Percentiles rank a stretch among this genome's conserved stretches.
Evolutionary conservation across 2,113 vertebrate species (phyloP).

Genomic region (Recurvirostra avosetta): DNA sequence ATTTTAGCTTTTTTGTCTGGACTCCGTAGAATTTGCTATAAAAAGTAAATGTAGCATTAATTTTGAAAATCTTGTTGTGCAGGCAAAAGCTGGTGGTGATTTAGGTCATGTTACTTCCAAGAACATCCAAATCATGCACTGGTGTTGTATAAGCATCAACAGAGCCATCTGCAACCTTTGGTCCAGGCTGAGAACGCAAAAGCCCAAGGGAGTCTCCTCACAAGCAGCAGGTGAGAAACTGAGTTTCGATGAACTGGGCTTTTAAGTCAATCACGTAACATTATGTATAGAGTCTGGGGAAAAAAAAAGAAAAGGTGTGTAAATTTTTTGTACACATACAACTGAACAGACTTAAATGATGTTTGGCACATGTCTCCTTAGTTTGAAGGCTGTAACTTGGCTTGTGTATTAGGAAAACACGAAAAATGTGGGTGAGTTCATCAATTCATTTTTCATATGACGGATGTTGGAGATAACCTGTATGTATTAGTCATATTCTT

Average conservation of each 20-base stretch:
- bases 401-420: neutral
- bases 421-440: neutral
- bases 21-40: neutral
- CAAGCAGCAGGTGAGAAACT: neutral
- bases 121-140: neutral
- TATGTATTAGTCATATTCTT: neutral
- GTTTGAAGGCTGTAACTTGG: neutral
- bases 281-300: neutral
- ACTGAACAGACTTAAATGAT: neutral
- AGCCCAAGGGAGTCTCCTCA: neutral
- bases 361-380: neutral
- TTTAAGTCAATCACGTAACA: neutral
- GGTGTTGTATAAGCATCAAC: neutral
- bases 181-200: neutral
- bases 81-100: slow-evolving; percentile 1
- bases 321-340: neutral
- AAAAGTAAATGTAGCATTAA: slow-evolving; percentile 35
- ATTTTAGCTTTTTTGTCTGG: neutral
- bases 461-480: neutral
- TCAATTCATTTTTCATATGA: neutral
- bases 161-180: neutral
- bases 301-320: neutral
- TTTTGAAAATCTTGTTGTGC: slow-evolving; percentile 23
- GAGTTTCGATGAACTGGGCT: neutral
- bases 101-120: neutral